Base-by-base conservation (phyloP, 2,888 invertebrate genomes). In the Acanthococcus lagerstroemiae region DNA sequence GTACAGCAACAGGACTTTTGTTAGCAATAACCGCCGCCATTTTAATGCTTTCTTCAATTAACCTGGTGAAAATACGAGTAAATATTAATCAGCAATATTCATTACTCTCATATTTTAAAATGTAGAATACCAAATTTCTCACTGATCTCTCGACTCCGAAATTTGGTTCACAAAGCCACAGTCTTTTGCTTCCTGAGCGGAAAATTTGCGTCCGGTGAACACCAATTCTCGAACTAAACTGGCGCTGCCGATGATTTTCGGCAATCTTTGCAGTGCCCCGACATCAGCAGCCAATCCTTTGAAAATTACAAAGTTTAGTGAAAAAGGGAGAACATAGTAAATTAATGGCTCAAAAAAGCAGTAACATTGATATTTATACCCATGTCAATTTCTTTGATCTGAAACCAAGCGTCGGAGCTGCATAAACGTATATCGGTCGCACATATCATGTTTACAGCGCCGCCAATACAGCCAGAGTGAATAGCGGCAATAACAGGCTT, bases 281-380 rank as follows among this genome's bases (percentile, higher is more conserved):
- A 97, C 90, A 79, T 99, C 99, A 3, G 97, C 94, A 3, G 96
- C 94, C 77, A 99, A 79, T 0, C 97, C 97, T 63, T 87, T 79
- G 84, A 26, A 19, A 45, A 44, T 21, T 46, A 26, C 55, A 46
- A 55, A 37, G n/a, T 65, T 15, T 24, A 19, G 37, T 37, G 37
- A 37, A 37, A 37, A 37, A n/a, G n/a, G 9, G 48, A 9, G 37
- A n/a, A n/a, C n/a, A n/a, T n/a, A n/a, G n/a, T n/a, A n/a, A n/a
- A n/a, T n/a, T n/a, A n/a, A n/a, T n/a, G n/a, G n/a, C n/a, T n/a
- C n/a, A n/a, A n/a, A n/a, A n/a, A 2, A 37, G 37, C 12, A 37
- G n/a, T 37, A 15, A 15, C n/a, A 37, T 37, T 37, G 2, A 37
- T 26, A 21, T 9, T 24, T 69, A 68, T 70, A 76, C 77, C 78